These are phyloP conservation scores for Drosophila rubida DNA, from an alignment of 2,888 invertebrate genomes.

Conservation along the genomic window DNA sequence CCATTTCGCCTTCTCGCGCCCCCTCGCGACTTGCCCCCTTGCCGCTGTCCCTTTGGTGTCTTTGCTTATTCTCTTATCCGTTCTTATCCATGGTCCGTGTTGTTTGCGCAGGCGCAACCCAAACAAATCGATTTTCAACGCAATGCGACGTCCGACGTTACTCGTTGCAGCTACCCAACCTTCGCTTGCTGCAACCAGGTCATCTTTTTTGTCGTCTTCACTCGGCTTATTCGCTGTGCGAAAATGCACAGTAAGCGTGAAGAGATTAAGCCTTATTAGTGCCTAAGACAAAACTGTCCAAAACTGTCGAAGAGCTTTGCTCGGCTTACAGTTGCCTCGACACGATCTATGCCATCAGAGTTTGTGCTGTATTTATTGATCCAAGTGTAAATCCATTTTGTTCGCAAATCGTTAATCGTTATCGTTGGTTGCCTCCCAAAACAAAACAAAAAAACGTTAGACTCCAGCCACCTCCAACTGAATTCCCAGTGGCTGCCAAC, in stretches of 20 bases:
- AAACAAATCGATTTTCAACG: slow-evolving; percentile 84
- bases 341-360: not conserved
- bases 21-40: not conserved
- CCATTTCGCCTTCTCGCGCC: slow-evolving; percentile 43
- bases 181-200: too few relatives aligned
- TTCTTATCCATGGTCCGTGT: slow-evolving; percentile 78
- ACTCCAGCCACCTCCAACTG: slow-evolving; percentile 22
- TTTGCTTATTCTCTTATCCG: slow-evolving; percentile 80
- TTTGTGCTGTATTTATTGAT: not conserved
- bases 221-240: slow-evolving; percentile 27
- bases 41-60: slow-evolving; percentile 61
- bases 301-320: not conserved
- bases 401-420: slow-evolving; percentile 40
- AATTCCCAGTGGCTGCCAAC: slow-evolving; percentile 42
- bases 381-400: slow-evolving; percentile 10
- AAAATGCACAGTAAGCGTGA: slow-evolving; percentile 83
- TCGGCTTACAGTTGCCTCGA: not conserved
- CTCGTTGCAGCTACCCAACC: slow-evolving; percentile 31
- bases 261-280: slow-evolving; percentile 83
- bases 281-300: slow-evolving; percentile 51
- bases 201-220: not conserved
- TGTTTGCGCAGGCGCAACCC: slow-evolving; percentile 84
- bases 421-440: too few relatives aligned
- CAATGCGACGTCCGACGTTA: slow-evolving; percentile 72
- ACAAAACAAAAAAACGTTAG: not conserved